These are phyloP conservation scores for Indicator maculatus DNA, from an alignment of 2,113 vertebrate genomes.

Conservation along the genomic window DNA sequence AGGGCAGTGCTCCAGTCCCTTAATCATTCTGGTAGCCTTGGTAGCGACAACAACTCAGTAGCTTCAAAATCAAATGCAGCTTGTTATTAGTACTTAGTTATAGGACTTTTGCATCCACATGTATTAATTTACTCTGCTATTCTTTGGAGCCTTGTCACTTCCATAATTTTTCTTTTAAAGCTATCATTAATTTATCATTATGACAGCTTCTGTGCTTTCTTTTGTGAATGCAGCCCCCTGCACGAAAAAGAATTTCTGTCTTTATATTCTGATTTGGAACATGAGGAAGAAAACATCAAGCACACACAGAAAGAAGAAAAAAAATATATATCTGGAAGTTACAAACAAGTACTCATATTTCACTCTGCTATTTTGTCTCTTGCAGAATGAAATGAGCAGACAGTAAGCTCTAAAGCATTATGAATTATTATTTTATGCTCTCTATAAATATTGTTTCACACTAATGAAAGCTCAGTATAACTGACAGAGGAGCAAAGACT, in stretches of 20 bases:
- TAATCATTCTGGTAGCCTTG: background rate
- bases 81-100: constrained; percentile 10
- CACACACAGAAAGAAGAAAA: constrained; percentile 3
- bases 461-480: background rate
- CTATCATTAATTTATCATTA: constrained; percentile 71
- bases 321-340: background rate
- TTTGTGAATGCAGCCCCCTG: constrained; percentile 30
- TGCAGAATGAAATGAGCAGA: background rate
- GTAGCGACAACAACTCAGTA: constrained; percentile 7
- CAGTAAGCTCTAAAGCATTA: constrained; percentile 8
- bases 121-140: constrained; percentile 40
- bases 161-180: constrained; percentile 51
- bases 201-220: constrained; percentile 1
- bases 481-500: background rate
- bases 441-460: constrained; percentile 5
- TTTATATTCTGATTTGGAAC: constrained; percentile 19
- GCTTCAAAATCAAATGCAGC: constrained; percentile 35
- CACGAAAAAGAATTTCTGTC: background rate
- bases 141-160: constrained; percentile 55
- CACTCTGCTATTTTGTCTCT: background rate
- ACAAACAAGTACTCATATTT: constrained; percentile 13
- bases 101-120: constrained; percentile 30
- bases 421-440: constrained; percentile 37
- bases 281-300: background rate
- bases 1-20: too few species aligned